Evolutionary conservation across 2,888 invertebrate genomes (phyloP).

Genomic region (Pheosia gnoma): DNA sequence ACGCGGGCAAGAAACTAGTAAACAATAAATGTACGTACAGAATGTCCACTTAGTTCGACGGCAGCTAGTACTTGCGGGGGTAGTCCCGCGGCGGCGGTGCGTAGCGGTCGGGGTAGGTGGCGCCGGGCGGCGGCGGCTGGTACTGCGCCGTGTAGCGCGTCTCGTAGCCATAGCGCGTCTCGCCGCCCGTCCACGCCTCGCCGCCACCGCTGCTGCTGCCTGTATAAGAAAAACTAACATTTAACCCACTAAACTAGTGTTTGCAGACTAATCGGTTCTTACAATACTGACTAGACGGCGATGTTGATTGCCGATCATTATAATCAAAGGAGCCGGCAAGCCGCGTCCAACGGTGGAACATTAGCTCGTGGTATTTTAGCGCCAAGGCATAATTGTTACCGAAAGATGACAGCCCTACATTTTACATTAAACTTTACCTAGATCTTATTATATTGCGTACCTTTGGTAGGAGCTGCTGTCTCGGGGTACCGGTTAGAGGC

Average conservation of each 20-base stretch:
- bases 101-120: conserved; percentile 75
- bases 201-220: conserved; percentile 47
- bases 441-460: conserved; percentile 37
- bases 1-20: too few relatives aligned
- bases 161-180: conserved; percentile 71
- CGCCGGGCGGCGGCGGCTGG: conserved; percentile 79
- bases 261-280: too few relatives aligned
- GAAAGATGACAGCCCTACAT: too few relatives aligned
- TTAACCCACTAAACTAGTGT: too few relatives aligned
- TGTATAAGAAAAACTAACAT: conserved; percentile 15
- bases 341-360: too few relatives aligned
- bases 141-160: conserved; percentile 68
- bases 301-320: too few relatives aligned
- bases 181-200: conserved; percentile 61
- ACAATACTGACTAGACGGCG: too few relatives aligned
- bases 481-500: conserved; percentile 70
- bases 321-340: too few relatives aligned
- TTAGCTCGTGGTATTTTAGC: too few relatives aligned
- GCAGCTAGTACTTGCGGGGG: conserved; percentile 62
- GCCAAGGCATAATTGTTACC: too few relatives aligned
- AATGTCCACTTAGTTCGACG: background rate
- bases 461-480: conserved; percentile 61
- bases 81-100: conserved; percentile 63
- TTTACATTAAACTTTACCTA: too few relatives aligned
- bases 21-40: too few relatives aligned